phyloP scores from a whole-genome alignment of 2,888 invertebrate genomes.

The Quadroppia sp. region DNA sequence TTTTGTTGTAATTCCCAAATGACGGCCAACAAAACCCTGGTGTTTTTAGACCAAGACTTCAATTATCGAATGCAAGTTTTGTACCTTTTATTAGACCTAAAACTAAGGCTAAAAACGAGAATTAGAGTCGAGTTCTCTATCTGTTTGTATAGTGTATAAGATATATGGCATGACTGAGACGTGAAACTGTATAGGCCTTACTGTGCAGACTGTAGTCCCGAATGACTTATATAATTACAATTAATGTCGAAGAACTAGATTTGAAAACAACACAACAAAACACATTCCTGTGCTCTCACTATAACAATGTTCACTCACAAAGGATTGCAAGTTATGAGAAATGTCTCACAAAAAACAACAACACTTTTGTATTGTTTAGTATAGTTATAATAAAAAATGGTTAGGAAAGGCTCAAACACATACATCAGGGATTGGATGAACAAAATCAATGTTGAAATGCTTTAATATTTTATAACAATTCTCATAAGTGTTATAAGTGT shows the following conservation, averaged over 20 bases:
- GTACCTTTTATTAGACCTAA: background rate
- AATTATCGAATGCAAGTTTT: background rate
- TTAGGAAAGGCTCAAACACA: too few relatives aligned
- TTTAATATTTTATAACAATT: conserved; percentile 15
- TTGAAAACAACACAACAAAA: conserved; percentile 11
- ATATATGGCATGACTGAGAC: conserved; percentile 5
- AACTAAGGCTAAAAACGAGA: background rate
- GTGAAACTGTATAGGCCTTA: background rate
- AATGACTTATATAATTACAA: conserved; percentile 17
- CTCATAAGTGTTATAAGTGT: background rate
- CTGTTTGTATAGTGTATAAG: background rate
- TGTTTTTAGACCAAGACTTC: background rate
- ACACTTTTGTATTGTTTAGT: background rate
- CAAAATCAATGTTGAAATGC: background rate
- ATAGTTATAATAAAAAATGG: background rate
- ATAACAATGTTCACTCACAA: background rate
- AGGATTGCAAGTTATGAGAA: background rate
- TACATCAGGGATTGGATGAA: background rate
- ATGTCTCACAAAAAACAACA: background rate
- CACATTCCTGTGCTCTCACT: background rate
- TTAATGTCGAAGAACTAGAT: background rate
- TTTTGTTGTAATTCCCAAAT: background rate
- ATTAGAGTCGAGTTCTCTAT: background rate
- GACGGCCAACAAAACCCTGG: background rate
- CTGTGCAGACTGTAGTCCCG: background rate